Evolutionary conservation across 2,797 vertebrate species (phyloP).

Genomic region (Cossypha heuglini): DNA sequence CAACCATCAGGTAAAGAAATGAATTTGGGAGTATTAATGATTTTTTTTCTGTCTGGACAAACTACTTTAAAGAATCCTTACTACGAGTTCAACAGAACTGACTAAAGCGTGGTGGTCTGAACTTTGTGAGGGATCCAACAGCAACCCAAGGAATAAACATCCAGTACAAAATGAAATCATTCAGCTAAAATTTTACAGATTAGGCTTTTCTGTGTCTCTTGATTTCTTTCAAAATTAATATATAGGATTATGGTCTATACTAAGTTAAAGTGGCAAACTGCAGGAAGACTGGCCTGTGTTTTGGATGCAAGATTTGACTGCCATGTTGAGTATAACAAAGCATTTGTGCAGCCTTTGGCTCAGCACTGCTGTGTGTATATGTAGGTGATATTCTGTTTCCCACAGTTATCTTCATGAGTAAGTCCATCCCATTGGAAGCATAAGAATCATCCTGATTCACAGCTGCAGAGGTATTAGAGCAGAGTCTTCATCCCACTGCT

Average conservation of each 20-base stretch:
- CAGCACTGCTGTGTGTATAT: neutral
- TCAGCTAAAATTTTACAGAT: neutral
- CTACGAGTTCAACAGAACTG: neutral
- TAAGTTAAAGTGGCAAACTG: neutral
- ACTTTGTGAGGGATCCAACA: neutral
- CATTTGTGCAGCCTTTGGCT: neutral
- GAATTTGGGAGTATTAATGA: neutral
- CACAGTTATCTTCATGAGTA: neutral
- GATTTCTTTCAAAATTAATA: neutral
- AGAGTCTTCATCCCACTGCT: neutral
- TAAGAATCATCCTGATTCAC: no score
- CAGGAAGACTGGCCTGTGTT: neutral
- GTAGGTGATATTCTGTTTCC: neutral
- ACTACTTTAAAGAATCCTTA: neutral
- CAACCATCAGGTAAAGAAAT: constrained; percentile 75
- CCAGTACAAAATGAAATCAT: neutral
- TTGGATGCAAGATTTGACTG: neutral
- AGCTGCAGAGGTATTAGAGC: neutral
- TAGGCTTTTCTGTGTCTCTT: neutral
- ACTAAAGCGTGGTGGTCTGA: neutral
- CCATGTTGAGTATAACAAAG: neutral
- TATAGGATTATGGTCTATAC: neutral
- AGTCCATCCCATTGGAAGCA: neutral
- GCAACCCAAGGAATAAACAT: neutral
- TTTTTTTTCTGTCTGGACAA: neutral